Evolutionary conservation across 2,113 vertebrate species (phyloP).

Genomic region (Sylvia atricapilla): DNA sequence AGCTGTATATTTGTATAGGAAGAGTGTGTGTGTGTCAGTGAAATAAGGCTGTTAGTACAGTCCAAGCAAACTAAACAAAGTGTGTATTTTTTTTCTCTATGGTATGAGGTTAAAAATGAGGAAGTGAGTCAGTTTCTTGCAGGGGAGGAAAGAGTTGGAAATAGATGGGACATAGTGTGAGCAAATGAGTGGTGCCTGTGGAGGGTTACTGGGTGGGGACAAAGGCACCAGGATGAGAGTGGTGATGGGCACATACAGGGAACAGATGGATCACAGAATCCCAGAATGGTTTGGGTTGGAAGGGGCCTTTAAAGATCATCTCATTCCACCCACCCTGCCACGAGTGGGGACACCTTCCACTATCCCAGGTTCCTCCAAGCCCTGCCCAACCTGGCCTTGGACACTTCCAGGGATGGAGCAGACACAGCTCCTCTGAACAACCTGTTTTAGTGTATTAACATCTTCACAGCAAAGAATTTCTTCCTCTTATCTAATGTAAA

Average conservation of each 20-base stretch:
- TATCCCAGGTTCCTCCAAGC: neutral
- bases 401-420: neutral
- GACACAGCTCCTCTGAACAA: neutral
- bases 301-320: neutral
- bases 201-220: neutral
- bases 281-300: neutral
- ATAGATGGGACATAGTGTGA: neutral
- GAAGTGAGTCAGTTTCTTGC: conserved; percentile 58
- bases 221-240: neutral
- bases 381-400: neutral
- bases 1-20: neutral
- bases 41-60: neutral
- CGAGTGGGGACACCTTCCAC: neutral
- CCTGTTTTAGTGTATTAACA: too few species aligned
- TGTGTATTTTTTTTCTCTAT: neutral
- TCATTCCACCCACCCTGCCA: neutral
- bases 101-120: neutral
- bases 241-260: fast-evolving
- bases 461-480: neutral
- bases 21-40: neutral
- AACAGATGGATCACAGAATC: neutral
- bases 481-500: neutral
- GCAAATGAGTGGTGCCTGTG: neutral
- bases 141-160: conserved; percentile 32
- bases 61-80: neutral